Conservation (phyloP, 64 coral and sea anemone genomes). For the Orbicella faveolata region DNA sequence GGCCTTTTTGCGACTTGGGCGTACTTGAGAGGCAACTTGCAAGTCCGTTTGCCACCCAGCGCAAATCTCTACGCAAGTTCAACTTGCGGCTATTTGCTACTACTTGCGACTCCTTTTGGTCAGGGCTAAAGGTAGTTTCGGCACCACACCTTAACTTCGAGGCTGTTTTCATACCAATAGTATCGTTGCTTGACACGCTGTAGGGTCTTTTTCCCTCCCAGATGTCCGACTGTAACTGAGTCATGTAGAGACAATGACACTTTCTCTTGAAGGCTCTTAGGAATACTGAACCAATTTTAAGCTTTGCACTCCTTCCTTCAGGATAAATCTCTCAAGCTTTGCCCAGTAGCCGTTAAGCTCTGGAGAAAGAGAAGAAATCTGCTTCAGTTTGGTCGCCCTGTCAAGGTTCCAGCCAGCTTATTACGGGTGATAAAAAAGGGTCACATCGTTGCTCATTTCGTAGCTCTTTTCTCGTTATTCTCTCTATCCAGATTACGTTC, state of each 20-base stretch:
- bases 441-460: neutral
- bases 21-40: no score
- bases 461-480: neutral
- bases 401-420: neutral
- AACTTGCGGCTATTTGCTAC: neutral
- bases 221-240: slow-evolving; percentile 29
- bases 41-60: no score
- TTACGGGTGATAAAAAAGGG: neutral
- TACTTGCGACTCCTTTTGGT: no score
- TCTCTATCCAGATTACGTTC: neutral
- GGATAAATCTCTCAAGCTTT: neutral
- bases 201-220: no score
- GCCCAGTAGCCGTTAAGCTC: slow-evolving; percentile 17
- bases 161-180: slow-evolving; percentile 7
- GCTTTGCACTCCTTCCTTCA: neutral
- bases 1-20: no score
- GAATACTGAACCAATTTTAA: neutral
- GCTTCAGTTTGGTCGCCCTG: neutral
- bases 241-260: slow-evolving; percentile 35
- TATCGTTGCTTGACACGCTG: neutral
- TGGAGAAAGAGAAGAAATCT: neutral
- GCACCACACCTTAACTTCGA: no score
- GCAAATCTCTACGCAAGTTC: no score
- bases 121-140: no score
- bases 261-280: slow-evolving; percentile 5